Evolutionary conservation across 2,797 vertebrate genomes (phyloP).

Genomic region (Tiaroga cobitis): DNA sequence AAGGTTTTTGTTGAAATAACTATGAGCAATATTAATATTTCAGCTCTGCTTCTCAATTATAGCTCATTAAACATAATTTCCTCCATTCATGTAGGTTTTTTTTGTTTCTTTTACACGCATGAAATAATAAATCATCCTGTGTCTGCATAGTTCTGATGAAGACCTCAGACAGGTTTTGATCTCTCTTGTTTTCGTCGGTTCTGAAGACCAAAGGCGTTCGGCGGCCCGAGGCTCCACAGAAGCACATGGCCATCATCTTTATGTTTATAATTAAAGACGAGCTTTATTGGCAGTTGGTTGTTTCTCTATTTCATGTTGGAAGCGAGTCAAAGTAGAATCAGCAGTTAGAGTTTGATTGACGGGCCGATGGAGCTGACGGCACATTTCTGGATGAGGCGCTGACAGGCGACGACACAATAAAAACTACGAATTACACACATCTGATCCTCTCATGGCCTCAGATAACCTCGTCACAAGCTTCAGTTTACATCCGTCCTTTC

Average conservation of each 20-base stretch:
- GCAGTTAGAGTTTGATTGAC: constrained; percentile 64
- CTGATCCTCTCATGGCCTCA: background rate
- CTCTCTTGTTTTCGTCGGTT: background rate
- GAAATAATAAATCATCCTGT: background rate
- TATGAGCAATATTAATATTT: background rate
- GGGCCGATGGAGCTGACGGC: constrained; percentile 64
- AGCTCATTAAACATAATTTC: constrained; percentile 1
- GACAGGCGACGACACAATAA: constrained; percentile 58
- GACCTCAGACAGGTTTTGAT: constrained; percentile 21
- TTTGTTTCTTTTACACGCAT: background rate
- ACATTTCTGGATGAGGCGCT: constrained; percentile 54
- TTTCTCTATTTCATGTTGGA: constrained; percentile 63
- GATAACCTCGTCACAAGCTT: background rate
- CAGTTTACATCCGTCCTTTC: background rate
- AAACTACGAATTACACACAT: constrained; percentile 11
- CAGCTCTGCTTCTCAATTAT: background rate
- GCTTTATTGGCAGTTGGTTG: constrained; percentile 66
- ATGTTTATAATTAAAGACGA: constrained; percentile 58
- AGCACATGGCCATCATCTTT: constrained; percentile 35
- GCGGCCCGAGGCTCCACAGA: constrained; percentile 58
- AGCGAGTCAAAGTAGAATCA: constrained; percentile 67
- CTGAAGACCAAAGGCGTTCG: constrained; percentile 20
- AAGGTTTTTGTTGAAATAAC: background rate
- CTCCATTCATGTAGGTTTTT: background rate
- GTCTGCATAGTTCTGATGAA: background rate